Percentiles rank a stretch among this genome's conserved stretches.
Evolutionary conservation across 2,888 invertebrate genomes (phyloP).

Genomic region (Hofmannophila pseudospretella): DNA sequence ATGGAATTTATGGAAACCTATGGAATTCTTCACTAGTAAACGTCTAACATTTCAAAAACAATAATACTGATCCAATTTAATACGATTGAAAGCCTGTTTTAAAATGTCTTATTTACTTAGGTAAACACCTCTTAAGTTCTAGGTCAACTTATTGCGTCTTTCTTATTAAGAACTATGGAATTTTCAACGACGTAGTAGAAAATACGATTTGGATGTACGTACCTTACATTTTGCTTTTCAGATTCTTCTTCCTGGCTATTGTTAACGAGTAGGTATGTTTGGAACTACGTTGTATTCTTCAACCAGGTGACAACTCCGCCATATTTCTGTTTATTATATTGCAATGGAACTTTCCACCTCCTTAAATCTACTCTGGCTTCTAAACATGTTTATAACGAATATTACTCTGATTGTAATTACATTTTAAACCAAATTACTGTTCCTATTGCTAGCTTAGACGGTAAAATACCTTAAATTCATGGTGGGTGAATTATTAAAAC

Average conservation of each 20-base stretch:
- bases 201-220: slow-evolving; percentile 6
- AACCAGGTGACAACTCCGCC: slow-evolving; percentile 63
- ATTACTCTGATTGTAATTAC: not conserved
- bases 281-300: slow-evolving; percentile 15
- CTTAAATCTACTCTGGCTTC: slow-evolving; percentile 8
- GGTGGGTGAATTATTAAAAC: slow-evolving; percentile 29
- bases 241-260: not conserved
- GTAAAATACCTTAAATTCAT: slow-evolving; percentile 25
- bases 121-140: too few relatives aligned
- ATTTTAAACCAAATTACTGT: not conserved
- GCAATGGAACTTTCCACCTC: slow-evolving; percentile 38
- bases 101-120: too few relatives aligned
- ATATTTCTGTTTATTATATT: slow-evolving; percentile 34
- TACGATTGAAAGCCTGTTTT: too few relatives aligned
- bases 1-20: too few relatives aligned
- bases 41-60: too few relatives aligned
- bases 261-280: too few relatives aligned
- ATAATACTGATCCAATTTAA: too few relatives aligned
- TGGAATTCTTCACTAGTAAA: too few relatives aligned
- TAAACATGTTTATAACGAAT: not conserved
- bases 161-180: too few relatives aligned
- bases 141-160: too few relatives aligned
- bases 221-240: slow-evolving; percentile 35
- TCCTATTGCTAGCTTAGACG: not conserved
- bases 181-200: too few relatives aligned